Base-by-base conservation (phyloP, 2,888 invertebrate species). In the Villa cingulata region DNA sequence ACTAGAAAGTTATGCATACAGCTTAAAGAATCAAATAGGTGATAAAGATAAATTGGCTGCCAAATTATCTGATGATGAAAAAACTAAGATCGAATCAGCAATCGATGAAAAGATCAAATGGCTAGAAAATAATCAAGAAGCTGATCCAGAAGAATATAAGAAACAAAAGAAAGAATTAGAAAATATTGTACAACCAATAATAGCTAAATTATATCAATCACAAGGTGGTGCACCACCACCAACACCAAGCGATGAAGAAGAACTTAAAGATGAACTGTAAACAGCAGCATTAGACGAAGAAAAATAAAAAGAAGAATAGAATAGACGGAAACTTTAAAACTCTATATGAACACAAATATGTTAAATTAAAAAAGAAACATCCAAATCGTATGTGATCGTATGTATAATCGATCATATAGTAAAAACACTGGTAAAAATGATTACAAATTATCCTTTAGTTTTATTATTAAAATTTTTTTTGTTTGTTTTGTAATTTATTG, bases 31-130 rank as follows among this genome's bases (percentile, higher is more conserved):
- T 71, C 96, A 96, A 70, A 75, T 98, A 29, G 79, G 78, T 48
- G 97, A 98, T 66, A 97, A 97, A 71, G 96, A 96, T 59, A 97
- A 97, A 68, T 80, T 97, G 49, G 97, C 96, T 37, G 80, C 89
- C 45, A 98, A 96, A 69, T 62, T 77, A 70, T 82, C 80, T 49
- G 89, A 86, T 20, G 86, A 87, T 0, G 97, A 98, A 57, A 97
- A 96, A 69, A 72, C 83, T 7, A 95, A 89, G 63, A 88, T 98
- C 80, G 92, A 95, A 64, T 83, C 86, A 59, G 91, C 88, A n/a
- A 86, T 97, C 55, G 94, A 96, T 51, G 94, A 90, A 58, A 85
- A 91, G 56, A 96, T 98, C 68, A 92, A 95, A 63, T 98, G 97
- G 97, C 74, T 98, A 54, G 96, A 98, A 70, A 84, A 86, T 57